Evolutionary conservation across 1,140 invertebrate species (phyloP), one percentile per base, ranked within the genome.

Genomic region (Chrysoperla carnea): DNA sequence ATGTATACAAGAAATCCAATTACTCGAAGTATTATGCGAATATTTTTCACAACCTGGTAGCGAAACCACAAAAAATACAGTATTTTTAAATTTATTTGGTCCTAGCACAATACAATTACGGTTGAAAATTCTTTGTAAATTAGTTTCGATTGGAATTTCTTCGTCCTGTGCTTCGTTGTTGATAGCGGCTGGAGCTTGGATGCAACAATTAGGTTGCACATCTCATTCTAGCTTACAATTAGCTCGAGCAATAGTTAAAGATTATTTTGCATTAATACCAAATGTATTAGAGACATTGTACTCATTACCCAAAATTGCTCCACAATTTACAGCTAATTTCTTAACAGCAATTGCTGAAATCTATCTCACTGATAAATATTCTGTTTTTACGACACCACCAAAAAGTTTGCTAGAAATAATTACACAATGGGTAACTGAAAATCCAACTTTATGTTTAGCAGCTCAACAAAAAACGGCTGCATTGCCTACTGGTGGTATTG

Each of bases 151-250:
- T 46, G 77, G 79, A 0, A 75, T 86, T 13, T 77, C 79, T 0
- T 79, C 75, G 0, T 77, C 78, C 28, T 79, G 78, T 45, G 70
- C 74, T 8, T 69, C 76, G 14, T 72, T 86, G 2, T 57, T 88
- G 11, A 70, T 75, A 40, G 80, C 81, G 1, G 75, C 83, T 14
- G 83, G 82, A 44, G 79, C 83, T n/a, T 84, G 82, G 78, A 73
- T 87, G 60, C 83, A 87, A 59, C 83, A 86, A 54, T 67, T 82
- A 43, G 78, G 81, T 8, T 83, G 81, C 41, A 81, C 79, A n/a
- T 83, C 81, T 0, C 15, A 61, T 0, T 70, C 76, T 27, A 79
- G 78, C 37, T 63, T 82, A 6, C 74, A 75, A 55, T 62, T 87
- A 6, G 81, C 79, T 1, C 72, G 76, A 46, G 76, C 75, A 46